Conservation (phyloP, 37 sponge, comb jelly and placozoan genomes). For the Diacarnus erythraeanus region DNA sequence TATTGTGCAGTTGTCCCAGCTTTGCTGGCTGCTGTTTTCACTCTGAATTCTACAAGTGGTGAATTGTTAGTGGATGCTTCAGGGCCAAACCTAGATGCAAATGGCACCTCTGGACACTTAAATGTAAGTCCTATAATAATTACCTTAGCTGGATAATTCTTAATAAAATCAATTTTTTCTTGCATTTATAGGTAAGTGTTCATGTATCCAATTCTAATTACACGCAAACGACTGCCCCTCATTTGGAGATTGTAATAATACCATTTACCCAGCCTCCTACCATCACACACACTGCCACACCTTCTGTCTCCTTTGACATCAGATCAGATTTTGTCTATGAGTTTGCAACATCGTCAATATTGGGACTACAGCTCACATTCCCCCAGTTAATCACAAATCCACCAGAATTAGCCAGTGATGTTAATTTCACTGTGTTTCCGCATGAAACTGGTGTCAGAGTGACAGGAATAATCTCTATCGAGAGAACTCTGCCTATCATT, state of each 20-base stretch:
- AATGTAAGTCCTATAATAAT: conserved; percentile 19
- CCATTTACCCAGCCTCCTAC: conserved; percentile 26
- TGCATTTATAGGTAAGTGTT: conserved; percentile 40
- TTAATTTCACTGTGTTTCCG: neutral
- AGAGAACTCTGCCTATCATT: neutral
- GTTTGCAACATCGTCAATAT: neutral
- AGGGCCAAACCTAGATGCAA: conserved; percentile 37
- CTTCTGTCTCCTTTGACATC: conserved; percentile 3
- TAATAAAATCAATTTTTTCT: neutral
- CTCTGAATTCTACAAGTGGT: conserved; percentile 29
- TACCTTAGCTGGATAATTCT: neutral
- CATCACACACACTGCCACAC: conserved; percentile 25
- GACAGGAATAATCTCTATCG: conserved; percentile 1
- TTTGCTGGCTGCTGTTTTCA: conserved; percentile 28
- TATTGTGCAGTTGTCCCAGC: conserved; percentile 26
- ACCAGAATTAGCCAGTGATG: neutral
- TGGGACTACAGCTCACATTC: neutral
- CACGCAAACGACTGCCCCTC: neutral
- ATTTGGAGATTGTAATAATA: neutral
- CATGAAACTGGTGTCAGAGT: neutral
- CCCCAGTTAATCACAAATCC: neutral
- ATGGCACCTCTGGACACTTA: conserved; percentile 33
- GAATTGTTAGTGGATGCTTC: conserved; percentile 34
- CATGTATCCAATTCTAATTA: conserved; percentile 55
- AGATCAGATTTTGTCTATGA: conserved; percentile 6